Evolutionary conservation across 2,113 vertebrate genomes (phyloP).

Genomic region (Orcinus orca): DNA sequence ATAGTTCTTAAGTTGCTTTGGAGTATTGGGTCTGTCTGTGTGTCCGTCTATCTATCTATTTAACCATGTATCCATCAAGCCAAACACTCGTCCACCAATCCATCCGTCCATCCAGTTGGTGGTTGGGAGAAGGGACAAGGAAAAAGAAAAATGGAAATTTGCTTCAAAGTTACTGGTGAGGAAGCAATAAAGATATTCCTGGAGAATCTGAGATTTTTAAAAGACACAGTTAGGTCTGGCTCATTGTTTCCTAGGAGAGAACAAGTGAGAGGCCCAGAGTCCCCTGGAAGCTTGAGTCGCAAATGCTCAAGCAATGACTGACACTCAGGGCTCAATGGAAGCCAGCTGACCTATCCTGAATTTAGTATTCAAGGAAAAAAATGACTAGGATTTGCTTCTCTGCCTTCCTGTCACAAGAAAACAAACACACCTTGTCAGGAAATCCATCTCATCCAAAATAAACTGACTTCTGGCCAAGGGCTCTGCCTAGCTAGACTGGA

Average conservation of each 20-base stretch:
- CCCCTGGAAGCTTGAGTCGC: background rate
- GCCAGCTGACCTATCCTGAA: background rate
- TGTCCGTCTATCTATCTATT: background rate
- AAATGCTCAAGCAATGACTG: background rate
- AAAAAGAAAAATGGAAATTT: background rate
- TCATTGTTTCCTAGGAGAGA: background rate
- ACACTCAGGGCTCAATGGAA: background rate
- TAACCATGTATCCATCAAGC: background rate
- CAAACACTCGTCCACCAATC: background rate
- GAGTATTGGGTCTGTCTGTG: background rate
- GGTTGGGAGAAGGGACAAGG: background rate
- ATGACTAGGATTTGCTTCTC: background rate
- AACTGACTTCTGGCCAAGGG: background rate
- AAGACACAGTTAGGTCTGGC: background rate
- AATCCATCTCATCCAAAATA: background rate
- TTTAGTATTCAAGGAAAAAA: background rate
- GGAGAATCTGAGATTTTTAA: background rate
- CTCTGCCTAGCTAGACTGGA: background rate
- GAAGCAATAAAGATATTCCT: background rate
- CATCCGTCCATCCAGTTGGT: background rate
- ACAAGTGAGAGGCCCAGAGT: background rate
- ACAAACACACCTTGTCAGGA: background rate
- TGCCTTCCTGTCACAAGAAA: constrained; percentile 8
- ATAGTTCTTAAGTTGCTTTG: background rate
- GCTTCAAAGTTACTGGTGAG: constrained; percentile 18